These are phyloP conservation scores for Heliconius himera DNA, from an alignment of 1,140 invertebrate species.

Conservation along the genomic window DNA sequence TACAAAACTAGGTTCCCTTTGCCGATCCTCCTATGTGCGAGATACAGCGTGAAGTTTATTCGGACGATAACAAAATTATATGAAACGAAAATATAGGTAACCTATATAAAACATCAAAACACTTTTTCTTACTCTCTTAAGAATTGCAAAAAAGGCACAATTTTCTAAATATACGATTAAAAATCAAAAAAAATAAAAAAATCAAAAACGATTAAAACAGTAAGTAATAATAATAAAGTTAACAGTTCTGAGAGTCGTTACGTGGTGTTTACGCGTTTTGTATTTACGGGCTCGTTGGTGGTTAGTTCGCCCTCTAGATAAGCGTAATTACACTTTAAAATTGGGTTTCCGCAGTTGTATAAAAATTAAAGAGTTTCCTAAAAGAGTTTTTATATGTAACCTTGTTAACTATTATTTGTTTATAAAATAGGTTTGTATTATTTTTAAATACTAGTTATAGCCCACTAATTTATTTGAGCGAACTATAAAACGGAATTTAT, in stretches of 20 bases:
- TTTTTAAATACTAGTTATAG: too few relatives aligned
- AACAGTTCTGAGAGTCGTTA: slow-evolving; percentile 17
- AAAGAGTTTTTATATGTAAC: background rate
- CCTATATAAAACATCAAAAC: background rate
- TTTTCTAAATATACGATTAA: background rate
- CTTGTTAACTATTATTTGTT: background rate
- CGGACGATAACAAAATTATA: too few relatives aligned
- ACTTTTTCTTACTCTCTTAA: background rate
- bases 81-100: background rate
- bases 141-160: background rate
- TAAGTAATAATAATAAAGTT: slow-evolving; percentile 18
- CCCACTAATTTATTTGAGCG: too few relatives aligned
- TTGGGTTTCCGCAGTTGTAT: background rate
- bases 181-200: too few relatives aligned
- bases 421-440: background rate
- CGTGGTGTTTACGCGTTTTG: slow-evolving; percentile 14
- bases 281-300: slow-evolving; percentile 16
- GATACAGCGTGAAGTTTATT: too few relatives aligned
- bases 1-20: too few relatives aligned
- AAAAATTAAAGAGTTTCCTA: slow-evolving; percentile 6
- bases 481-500: too few relatives aligned
- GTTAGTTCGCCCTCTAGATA: slow-evolving; percentile 1
- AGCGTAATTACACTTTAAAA: slow-evolving; percentile 14
- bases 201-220: background rate
- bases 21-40: too few relatives aligned